These are phyloP conservation scores for Columba guinea DNA, from an alignment of 2,797 vertebrate species.

Conservation along the genomic window DNA sequence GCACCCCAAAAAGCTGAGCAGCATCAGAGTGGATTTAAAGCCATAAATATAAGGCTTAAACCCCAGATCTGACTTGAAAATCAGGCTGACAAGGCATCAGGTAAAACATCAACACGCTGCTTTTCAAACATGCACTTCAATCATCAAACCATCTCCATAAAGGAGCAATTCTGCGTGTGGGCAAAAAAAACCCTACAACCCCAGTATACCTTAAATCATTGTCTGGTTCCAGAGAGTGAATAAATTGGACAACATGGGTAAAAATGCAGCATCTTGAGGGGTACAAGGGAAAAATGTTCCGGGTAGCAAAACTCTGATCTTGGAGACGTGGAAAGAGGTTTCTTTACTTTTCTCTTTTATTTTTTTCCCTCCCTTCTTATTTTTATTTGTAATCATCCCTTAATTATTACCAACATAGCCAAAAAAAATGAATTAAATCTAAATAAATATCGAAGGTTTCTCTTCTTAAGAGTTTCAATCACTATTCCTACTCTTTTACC, in stretches of 20 bases:
- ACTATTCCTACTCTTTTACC: conserved; percentile 92
- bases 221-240: background rate
- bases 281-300: conserved; percentile 39
- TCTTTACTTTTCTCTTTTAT: background rate
- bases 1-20: background rate
- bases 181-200: background rate
- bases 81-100: background rate
- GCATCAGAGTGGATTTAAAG: background rate
- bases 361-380: rapidly evolving
- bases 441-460: conserved; percentile 88
- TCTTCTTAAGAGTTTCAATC: conserved; percentile 92
- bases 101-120: background rate
- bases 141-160: background rate
- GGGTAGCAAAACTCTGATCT: conserved; percentile 25
- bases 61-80: background rate
- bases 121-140: background rate
- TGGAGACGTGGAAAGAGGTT: background rate
- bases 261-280: background rate
- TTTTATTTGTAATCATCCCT: conserved; percentile 47
- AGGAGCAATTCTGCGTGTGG: background rate
- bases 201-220: background rate
- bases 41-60: background rate
- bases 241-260: background rate
- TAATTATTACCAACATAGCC: conserved; percentile 73
- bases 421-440: conserved; percentile 76